Evolutionary conservation across 92 coral and sea anemone species (phyloP).

Genomic region (Blastomussa wellsi): DNA sequence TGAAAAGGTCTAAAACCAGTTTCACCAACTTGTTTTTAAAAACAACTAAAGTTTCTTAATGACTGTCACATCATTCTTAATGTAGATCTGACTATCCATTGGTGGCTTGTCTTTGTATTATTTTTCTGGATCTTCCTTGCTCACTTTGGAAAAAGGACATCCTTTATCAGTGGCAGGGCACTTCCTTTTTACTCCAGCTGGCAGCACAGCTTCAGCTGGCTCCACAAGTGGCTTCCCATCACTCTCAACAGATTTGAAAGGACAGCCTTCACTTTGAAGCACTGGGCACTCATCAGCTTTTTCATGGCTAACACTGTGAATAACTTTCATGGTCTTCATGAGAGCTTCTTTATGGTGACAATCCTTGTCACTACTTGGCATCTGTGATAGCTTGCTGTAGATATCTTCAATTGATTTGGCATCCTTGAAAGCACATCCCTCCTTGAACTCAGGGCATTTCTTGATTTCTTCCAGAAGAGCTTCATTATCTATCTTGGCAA

Average conservation of each 20-base stretch:
- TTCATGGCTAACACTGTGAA: conserved; percentile 78
- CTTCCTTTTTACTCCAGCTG: conserved; percentile 58
- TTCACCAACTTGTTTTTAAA: background rate
- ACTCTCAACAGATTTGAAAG: conserved; percentile 82
- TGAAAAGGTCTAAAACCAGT: background rate
- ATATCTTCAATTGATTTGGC: conserved; percentile 81
- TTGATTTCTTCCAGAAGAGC: conserved; percentile 71
- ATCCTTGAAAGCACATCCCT: conserved; percentile 91
- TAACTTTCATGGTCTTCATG: conserved; percentile 78
- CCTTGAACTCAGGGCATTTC: conserved; percentile 94
- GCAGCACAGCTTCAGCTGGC: conserved; percentile 61
- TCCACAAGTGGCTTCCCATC: conserved; percentile 78
- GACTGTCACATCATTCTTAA: background rate
- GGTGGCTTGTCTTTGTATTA: background rate
- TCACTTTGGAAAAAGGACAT: conserved; percentile 74
- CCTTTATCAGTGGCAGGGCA: conserved; percentile 67
- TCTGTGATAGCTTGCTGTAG: conserved; percentile 73
- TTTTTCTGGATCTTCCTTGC: conserved; percentile 24
- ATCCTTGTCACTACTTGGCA: conserved; percentile 67
- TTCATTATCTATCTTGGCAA: conserved; percentile 74
- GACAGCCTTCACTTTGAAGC: conserved; percentile 78
- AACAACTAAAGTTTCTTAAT: background rate
- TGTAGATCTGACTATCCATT: background rate
- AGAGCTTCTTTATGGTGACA: conserved; percentile 77
- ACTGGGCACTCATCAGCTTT: conserved; percentile 87